These are phyloP conservation scores for Amphibalanus amphitrite DNA, from an alignment of 1,140 invertebrate genomes.

Conservation along the genomic window DNA sequence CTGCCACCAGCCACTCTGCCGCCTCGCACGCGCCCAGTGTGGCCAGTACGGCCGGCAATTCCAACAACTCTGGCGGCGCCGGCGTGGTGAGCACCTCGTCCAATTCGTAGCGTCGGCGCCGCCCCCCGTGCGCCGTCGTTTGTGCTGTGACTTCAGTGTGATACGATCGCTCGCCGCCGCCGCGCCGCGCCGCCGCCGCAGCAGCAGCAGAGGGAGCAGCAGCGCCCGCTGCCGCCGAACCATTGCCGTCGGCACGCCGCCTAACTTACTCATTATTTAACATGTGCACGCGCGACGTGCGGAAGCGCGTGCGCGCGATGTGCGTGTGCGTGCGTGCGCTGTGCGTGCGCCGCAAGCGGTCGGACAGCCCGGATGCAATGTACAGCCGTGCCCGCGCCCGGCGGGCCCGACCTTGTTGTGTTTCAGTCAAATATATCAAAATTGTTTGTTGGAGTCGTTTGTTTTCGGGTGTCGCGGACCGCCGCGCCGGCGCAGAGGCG, in stretches of 20 bases:
- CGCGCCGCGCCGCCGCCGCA: too few species aligned
- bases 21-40: not conserved
- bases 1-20: not conserved
- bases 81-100: not conserved
- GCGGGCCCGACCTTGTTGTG: not conserved
- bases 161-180: not conserved
- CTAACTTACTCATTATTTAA: not conserved
- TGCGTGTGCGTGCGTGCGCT: too few species aligned
- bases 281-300: not conserved
- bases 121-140: too few species aligned
- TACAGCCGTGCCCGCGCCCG: not conserved
- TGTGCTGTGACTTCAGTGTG: not conserved
- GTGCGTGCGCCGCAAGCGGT: too few species aligned
- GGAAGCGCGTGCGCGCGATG: too few species aligned
- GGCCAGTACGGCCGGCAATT: not conserved
- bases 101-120: not conserved
- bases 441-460: not conserved
- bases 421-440: conserved; percentile 2
- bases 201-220: too few species aligned
- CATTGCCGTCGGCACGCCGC: too few species aligned
- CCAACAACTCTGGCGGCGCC: conserved; percentile 1
- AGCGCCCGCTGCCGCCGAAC: too few species aligned
- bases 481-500: too few species aligned
- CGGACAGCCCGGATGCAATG: not conserved
- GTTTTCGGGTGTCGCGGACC: too few species aligned